Conservation (phyloP, 1,140 invertebrate species). For the Melitaea cinxia region DNA sequence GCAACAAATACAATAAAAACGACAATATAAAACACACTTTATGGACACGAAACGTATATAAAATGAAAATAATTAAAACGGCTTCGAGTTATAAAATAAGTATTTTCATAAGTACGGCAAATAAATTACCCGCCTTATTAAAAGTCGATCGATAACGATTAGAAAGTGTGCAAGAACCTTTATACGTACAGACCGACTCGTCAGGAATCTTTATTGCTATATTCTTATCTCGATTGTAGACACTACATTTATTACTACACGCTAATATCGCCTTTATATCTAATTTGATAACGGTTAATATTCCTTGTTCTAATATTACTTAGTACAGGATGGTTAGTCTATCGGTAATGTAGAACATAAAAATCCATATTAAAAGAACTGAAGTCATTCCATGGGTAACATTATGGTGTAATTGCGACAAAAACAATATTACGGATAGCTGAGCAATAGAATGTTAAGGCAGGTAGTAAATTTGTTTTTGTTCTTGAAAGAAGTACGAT, state of each 20-base stretch:
- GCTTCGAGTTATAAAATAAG: background rate
- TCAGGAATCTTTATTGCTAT: constrained; percentile 27
- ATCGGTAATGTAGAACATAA: constrained; percentile 28
- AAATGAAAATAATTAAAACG: background rate
- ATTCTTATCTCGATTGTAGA: constrained; percentile 32
- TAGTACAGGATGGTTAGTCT: background rate
- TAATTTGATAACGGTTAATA: constrained; percentile 2
- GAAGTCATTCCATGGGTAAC: constrained; percentile 30
- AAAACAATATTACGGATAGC: constrained; percentile 36
- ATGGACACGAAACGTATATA: background rate
- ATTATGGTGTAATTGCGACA: constrained; percentile 39
- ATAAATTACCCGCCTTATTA: constrained; percentile 23
- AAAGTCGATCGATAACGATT: constrained; percentile 27
- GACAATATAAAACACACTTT: too few species aligned
- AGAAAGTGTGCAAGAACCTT: constrained; percentile 26
- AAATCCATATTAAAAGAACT: constrained; percentile 41
- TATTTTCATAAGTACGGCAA: background rate
- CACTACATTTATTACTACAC: constrained; percentile 9
- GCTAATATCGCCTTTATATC: constrained; percentile 10
- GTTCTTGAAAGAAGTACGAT: constrained; percentile 8
- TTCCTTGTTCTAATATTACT: constrained; percentile 2
- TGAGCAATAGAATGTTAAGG: constrained; percentile 36
- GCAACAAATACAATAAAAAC: too few species aligned
- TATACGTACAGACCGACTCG: constrained; percentile 20
- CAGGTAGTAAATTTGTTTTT: constrained; percentile 25